Base-by-base conservation (phyloP, 1,140 invertebrate genomes). In the Anthonomus grandis region DNA sequence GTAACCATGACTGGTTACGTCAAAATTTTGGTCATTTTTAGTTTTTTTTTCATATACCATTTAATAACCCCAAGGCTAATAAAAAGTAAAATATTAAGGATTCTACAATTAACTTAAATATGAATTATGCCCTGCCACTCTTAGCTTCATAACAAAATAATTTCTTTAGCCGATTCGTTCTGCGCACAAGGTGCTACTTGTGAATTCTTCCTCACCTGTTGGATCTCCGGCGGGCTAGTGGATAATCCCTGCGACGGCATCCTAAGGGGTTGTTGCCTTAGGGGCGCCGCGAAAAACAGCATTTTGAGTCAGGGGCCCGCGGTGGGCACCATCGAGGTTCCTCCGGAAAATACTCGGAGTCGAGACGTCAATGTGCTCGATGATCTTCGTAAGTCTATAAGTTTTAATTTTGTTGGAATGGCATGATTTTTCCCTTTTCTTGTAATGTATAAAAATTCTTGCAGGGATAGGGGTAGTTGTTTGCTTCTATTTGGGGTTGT, bases 181-280 rank as follows among this genome's bases (percentile, higher is more conserved):
- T 80, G 80, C 70, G 76, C 77, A 46, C 77, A 81, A 67, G 87
- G 88, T 63, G 88, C 89, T 37, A 88, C 83, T 62, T 95, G 92
- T 74, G 90, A 95, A 77, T 94, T 94, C 79, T 93, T 94, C 79
- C 79, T 95, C 63, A 85, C 88, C 70, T 94, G 91, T 77, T 95
- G 91, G 92, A 84, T 95, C 80, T 83, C 87, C 38, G 90, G 90
- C 59, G 92, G 92, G 56, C 80, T 92, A 57, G 81, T 95, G 66
- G 89, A 93, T 68, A 89, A 87, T 65, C 83, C 87, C 65, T 95
- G 91, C 75, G 79, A 83, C 54, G 87, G 89, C 65, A 79, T 95
- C 68, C 80, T 95, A 61, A 89, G 86, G 70, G 90, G 89, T 57
- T 95, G 93, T 80, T 95, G 92, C 75, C 86, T 89, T 69, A 83